Conservation (phyloP, 1,140 invertebrate species). For the Centruroides sculpturatus region DNA sequence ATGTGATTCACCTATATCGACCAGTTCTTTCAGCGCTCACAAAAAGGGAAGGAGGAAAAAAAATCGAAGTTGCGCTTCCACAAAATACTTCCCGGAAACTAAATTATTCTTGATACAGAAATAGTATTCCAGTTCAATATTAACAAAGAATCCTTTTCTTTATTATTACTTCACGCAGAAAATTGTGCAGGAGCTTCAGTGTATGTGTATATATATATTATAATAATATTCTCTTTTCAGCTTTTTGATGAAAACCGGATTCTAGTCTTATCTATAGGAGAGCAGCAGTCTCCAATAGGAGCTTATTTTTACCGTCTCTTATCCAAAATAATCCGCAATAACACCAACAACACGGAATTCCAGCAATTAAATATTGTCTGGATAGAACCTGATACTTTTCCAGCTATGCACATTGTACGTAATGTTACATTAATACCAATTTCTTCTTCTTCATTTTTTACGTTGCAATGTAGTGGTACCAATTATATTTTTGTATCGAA, state of each 20-base stretch:
- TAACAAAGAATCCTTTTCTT: too few species aligned
- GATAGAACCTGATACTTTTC: slow-evolving; percentile 17
- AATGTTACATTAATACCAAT: neutral
- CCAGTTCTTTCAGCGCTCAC: too few species aligned
- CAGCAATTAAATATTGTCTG: slow-evolving; percentile 14
- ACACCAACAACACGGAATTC: slow-evolving; percentile 8
- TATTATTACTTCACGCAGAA: too few species aligned
- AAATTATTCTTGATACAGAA: too few species aligned
- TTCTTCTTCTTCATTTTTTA: neutral
- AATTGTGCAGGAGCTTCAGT: too few species aligned
- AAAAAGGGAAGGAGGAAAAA: too few species aligned
- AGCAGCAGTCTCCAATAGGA: slow-evolving; percentile 12
- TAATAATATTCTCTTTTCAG: neutral
- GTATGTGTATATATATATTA: too few species aligned
- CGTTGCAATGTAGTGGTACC: neutral
- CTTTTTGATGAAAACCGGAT: slow-evolving; percentile 9
- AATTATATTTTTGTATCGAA: neutral
- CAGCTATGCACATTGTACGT: slow-evolving; percentile 11
- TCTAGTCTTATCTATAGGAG: slow-evolving; percentile 12
- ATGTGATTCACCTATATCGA: too few species aligned
- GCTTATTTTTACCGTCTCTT: slow-evolving; percentile 17
- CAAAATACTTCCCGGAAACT: too few species aligned
- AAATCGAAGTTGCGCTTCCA: too few species aligned
- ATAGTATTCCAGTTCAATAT: too few species aligned
- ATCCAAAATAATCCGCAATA: slow-evolving; percentile 14